A percentile compares a stretch with the other conserved stretches of the same genome.
phyloP scores from a whole-genome alignment of 2,888 invertebrate genomes.

The Imbricaverruca yamaguchii region DNA sequence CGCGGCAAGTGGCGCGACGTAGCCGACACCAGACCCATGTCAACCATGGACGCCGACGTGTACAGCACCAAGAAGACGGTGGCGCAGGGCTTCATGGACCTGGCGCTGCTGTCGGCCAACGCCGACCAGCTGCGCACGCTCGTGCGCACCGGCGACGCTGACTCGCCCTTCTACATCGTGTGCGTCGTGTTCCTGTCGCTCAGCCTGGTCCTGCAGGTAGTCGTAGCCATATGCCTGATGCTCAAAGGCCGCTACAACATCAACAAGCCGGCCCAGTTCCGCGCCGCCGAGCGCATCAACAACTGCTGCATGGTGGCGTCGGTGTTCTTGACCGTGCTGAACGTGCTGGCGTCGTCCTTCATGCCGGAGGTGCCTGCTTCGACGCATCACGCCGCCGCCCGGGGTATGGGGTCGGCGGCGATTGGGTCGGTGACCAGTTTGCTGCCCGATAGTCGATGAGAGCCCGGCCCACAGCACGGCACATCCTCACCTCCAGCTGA shows the following conservation, averaged over 20 bases:
- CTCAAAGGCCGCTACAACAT: constrained; percentile 12
- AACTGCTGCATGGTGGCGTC: constrained; percentile 1
- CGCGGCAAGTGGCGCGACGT: not conserved
- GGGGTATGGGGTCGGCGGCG: too few relatives aligned
- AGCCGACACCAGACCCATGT: not conserved
- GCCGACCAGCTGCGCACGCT: constrained; percentile 16
- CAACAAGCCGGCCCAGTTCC: not conserved
- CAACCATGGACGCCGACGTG: not conserved
- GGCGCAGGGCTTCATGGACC: constrained; percentile 13
- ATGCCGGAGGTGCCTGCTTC: not conserved
- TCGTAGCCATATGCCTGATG: not conserved
- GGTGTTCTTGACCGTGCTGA: not conserved
- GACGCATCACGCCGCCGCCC: not conserved
- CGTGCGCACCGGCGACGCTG: not conserved
- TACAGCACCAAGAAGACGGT: constrained; percentile 21
- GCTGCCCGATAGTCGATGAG: too few relatives aligned
- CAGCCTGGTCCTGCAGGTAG: not conserved
- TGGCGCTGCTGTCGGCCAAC: constrained; percentile 4
- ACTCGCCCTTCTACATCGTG: not conserved
- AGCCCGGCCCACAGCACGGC: too few relatives aligned
- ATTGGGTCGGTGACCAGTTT: too few relatives aligned
- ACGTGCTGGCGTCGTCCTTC: constrained; percentile 7
- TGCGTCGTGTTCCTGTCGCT: not conserved
- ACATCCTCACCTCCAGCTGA: too few relatives aligned
- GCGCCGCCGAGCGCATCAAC: not conserved